These are phyloP conservation scores for Cyaniris semiargus DNA, from an alignment of 2,888 invertebrate species.

Conservation along the genomic window DNA sequence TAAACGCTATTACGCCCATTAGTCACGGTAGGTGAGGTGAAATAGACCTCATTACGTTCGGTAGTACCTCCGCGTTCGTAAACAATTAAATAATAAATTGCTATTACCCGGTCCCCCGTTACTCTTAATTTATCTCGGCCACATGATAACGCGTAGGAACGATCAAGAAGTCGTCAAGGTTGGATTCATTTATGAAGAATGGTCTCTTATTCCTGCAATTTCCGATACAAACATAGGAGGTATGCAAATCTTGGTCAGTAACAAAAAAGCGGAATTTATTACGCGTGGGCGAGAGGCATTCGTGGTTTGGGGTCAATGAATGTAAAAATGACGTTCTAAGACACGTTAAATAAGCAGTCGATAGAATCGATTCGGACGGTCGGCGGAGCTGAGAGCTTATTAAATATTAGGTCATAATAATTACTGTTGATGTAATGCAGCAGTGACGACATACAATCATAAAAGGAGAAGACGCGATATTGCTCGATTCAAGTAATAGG, in stretches of 20 bases:
- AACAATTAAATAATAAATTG: constrained; percentile 28
- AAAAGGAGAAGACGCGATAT: constrained; percentile 3
- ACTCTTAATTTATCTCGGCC: constrained; percentile 58
- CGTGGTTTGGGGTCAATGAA: constrained; percentile 72
- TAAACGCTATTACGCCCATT: constrained; percentile 27
- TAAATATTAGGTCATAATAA: constrained; percentile 22
- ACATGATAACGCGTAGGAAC: constrained; percentile 68
- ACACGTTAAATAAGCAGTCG: constrained; percentile 23
- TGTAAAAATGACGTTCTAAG: constrained; percentile 47
- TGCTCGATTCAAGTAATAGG: not conserved
- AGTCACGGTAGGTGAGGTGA: constrained; percentile 1
- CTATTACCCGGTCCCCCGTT: constrained; percentile 21
- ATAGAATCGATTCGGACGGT: constrained; percentile 2
- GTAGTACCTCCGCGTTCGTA: constrained; percentile 22
- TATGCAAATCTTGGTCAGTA: constrained; percentile 19
- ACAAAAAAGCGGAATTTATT: constrained; percentile 42
- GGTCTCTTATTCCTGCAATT: constrained; percentile 50
- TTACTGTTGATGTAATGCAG: constrained; percentile 12
- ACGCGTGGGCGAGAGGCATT: constrained; percentile 69
- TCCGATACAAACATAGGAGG: constrained; percentile 11
- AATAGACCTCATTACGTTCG: constrained; percentile 23
- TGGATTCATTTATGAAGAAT: constrained; percentile 73
- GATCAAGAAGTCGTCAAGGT: constrained; percentile 76
- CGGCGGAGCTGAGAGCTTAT: not conserved
- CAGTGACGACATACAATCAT: constrained; percentile 18